phyloP scores from a whole-genome alignment of 2,113 vertebrate genomes.

The Microtus richardsoni region DNA sequence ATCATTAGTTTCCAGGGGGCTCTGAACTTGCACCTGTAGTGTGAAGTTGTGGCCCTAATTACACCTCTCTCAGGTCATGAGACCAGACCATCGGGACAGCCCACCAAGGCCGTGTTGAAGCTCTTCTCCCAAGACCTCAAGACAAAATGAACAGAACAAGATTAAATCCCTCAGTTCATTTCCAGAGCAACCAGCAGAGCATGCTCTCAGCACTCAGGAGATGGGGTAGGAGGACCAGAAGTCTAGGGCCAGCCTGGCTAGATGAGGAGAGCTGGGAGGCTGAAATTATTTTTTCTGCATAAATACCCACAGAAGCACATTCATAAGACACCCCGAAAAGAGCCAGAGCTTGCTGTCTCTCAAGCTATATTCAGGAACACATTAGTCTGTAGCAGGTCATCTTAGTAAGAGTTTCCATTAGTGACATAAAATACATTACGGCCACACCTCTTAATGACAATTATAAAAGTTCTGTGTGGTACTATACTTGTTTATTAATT shows the following conservation, averaged over 20 bases:
- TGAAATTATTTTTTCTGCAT: not conserved
- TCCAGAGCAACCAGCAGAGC: not conserved
- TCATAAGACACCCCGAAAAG: not conserved
- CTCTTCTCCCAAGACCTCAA: not conserved
- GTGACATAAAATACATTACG: not conserved
- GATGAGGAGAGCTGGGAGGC: no score
- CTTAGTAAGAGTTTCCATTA: not conserved
- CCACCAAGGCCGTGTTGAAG: fast-evolving
- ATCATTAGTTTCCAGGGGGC: not conserved
- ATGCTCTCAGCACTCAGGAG: no score
- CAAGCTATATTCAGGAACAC: not conserved
- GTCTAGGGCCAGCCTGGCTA: not conserved
- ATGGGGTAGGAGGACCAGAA: not conserved
- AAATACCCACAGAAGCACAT: not conserved
- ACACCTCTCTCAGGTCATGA: not conserved
- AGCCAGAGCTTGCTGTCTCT: not conserved
- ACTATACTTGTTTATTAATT: not conserved
- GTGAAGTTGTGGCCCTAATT: not conserved
- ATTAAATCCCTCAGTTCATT: not conserved
- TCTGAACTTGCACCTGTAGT: not conserved
- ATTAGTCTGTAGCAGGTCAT: no score
- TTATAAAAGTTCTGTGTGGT: not conserved
- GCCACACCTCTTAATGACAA: not conserved
- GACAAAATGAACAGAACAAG: not conserved
- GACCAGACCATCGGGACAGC: not conserved